Base-by-base conservation (phyloP, 2,888 invertebrate genomes). In the Spodoptera exigua region DNA sequence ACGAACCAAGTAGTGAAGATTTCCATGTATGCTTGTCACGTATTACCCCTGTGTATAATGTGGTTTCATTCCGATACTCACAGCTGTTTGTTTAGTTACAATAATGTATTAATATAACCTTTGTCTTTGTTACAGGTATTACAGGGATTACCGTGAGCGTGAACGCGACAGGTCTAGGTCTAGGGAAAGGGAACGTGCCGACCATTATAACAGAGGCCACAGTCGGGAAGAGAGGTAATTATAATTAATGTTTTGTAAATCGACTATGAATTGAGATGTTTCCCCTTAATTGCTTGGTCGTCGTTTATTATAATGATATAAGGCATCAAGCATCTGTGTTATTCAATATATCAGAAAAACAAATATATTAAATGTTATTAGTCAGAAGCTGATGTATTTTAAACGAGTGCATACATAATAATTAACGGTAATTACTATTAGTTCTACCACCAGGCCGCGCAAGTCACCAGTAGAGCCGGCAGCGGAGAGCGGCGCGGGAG, bases 101-200 rank as follows among this genome's bases (percentile, higher is more conserved):
- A 9, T 9, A 34, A 2, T 10, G 16, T 39, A 9, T 57, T 51
- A 11, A 69, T 16, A 39, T 5, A 32, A 37, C 43, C 11, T 13
- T 13, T 70, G 7, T 57, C 34, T 51, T 72, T 82, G 76, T 88
- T 86, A 7, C 84, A 94, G 95, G 70, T 95, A 95, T 80, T 95
- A 95, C 83, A 91, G 95, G 59, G 95, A 95, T 52, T 95, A 95
- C 74, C 94, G 95, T 52, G 95, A 95, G 55, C 89, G 95, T 48
- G 96, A 96, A 61, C 92, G 96, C 58, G 97, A 97, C 71, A 91
- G 98, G 78, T 98, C 98, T 55, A 96, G 98, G 78, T 98, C 98
- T 78, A 95, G 98, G 77, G 98, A 97, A 46, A 94, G 96, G 65
- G 93, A 93, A 75, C 87, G 96, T 93, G 83, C 95, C 82, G 90